A percentile compares a stretch with the other conserved stretches of the same genome.
phyloP scores from a whole-genome alignment of 1,140 invertebrate species.

The Acarapis woodi region DNA sequence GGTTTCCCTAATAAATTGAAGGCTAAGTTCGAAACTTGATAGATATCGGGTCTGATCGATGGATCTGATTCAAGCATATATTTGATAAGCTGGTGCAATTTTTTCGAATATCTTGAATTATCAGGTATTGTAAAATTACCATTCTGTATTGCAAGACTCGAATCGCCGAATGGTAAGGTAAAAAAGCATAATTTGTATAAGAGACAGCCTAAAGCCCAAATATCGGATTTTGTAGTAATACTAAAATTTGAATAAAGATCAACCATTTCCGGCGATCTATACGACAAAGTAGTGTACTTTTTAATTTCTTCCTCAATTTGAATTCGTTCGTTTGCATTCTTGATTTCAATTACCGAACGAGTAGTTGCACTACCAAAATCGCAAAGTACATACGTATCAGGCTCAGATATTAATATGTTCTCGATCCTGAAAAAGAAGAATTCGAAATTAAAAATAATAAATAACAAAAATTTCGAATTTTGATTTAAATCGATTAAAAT shows the following conservation, averaged over 20 bases:
- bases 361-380: constrained; percentile 50
- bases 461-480: neutral
- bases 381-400: constrained; percentile 48
- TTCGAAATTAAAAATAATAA: neutral
- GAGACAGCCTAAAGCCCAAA: constrained; percentile 71
- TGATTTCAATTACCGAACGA: constrained; percentile 17
- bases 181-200: constrained; percentile 78
- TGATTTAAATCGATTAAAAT: neutral
- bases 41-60: constrained; percentile 56
- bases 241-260: constrained; percentile 60
- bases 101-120: constrained; percentile 34
- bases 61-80: constrained; percentile 59
- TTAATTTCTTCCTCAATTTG: constrained; percentile 65
- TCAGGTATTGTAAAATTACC: constrained; percentile 64
- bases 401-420: constrained; percentile 51
- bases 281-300: constrained; percentile 74
- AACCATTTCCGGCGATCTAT: constrained; percentile 81
- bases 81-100: constrained; percentile 23
- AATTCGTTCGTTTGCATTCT: constrained; percentile 38
- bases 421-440: constrained; percentile 29
- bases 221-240: constrained; percentile 71
- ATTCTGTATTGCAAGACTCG: constrained; percentile 67
- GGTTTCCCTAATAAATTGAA: constrained; percentile 40
- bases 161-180: constrained; percentile 70
- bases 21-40: constrained; percentile 48